A percentile compares a stretch with the other conserved stretches of the same genome.
Conservation (phyloP, 2,888 invertebrate genomes). For the Cephalotes varians region DNA sequence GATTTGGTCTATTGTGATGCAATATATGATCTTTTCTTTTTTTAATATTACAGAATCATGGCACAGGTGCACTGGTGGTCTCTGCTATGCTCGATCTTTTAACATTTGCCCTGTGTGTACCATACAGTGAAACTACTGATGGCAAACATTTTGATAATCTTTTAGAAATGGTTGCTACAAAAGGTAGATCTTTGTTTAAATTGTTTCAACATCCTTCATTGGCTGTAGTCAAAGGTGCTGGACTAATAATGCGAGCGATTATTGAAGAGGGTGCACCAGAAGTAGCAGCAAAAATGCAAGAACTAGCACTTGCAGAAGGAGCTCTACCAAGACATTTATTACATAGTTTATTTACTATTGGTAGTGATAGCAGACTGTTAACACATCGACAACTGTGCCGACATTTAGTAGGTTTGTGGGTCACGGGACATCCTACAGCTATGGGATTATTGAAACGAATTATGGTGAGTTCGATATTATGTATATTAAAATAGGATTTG, state of each 20-base stretch:
- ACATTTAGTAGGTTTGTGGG: constrained; percentile 98
- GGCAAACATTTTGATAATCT: constrained; percentile 97
- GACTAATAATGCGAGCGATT: constrained; percentile 98
- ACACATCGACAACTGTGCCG: constrained; percentile 97
- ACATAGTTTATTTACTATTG: constrained; percentile 94
- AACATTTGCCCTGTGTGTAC: constrained; percentile 98
- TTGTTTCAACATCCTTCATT: constrained; percentile 98
- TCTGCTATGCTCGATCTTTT: constrained; percentile 99
- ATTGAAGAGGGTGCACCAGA: constrained; percentile 98
- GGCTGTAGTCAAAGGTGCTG: constrained; percentile 99
- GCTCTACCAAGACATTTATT: constrained; percentile 97
- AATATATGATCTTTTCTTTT: background rate
- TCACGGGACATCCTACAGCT: constrained; percentile 97
- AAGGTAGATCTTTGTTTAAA: constrained; percentile 96
- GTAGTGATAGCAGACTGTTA: constrained; percentile 92
- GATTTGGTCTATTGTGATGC: too few species aligned
- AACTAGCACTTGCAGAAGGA: constrained; percentile 97
- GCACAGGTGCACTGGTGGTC: constrained; percentile 98
- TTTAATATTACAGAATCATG: constrained; percentile 89
- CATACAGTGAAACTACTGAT: constrained; percentile 99
- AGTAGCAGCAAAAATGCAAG: constrained; percentile 97
- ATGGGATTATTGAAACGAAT: constrained; percentile 94
- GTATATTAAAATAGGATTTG: background rate
- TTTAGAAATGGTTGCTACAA: constrained; percentile 96
- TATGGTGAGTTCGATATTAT: constrained; percentile 88